These are phyloP conservation scores for Drosophila pruinosa DNA, from an alignment of 1,140 invertebrate genomes.

Conservation along the genomic window DNA sequence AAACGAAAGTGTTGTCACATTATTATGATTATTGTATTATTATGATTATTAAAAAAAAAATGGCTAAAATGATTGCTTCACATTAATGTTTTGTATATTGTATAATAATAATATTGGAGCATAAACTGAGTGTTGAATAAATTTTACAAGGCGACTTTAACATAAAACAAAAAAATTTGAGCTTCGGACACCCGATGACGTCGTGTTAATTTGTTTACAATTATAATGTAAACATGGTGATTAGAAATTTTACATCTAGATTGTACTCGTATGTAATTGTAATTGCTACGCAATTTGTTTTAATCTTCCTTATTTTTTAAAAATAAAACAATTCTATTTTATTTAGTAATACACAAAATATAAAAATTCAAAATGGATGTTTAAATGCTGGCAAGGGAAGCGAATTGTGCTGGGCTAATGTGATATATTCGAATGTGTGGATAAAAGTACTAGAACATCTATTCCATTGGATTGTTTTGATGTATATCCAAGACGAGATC, in stretches of 20 bases:
- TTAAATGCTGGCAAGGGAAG: background rate
- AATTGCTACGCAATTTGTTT: constrained; percentile 34
- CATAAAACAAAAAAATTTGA: constrained; percentile 8
- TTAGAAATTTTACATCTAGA: constrained; percentile 46
- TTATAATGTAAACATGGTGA: constrained; percentile 42
- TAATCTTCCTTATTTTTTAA: constrained; percentile 19
- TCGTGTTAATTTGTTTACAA: constrained; percentile 39
- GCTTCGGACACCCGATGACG: constrained; percentile 31
- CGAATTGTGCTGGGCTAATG: background rate
- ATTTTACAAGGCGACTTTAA: constrained; percentile 39
- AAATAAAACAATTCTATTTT: constrained; percentile 40
- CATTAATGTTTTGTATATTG: constrained; percentile 30
- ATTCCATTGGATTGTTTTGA: too few species aligned
- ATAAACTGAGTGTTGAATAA: constrained; percentile 32
- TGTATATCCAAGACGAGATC: too few species aligned
- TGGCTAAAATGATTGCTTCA: constrained; percentile 23
- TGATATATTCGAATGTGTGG: too few species aligned
- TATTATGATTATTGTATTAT: constrained; percentile 3
- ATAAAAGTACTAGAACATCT: too few species aligned
- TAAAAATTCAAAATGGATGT: background rate
- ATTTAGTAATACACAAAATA: constrained; percentile 32
- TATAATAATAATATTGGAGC: constrained; percentile 34
- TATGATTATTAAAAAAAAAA: constrained; percentile 4
- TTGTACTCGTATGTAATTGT: constrained; percentile 35
- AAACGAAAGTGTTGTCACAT: constrained; percentile 8